Evolutionary conservation across 2,888 invertebrate species (phyloP).

Genomic region (Pyrrhosoma nymphula): DNA sequence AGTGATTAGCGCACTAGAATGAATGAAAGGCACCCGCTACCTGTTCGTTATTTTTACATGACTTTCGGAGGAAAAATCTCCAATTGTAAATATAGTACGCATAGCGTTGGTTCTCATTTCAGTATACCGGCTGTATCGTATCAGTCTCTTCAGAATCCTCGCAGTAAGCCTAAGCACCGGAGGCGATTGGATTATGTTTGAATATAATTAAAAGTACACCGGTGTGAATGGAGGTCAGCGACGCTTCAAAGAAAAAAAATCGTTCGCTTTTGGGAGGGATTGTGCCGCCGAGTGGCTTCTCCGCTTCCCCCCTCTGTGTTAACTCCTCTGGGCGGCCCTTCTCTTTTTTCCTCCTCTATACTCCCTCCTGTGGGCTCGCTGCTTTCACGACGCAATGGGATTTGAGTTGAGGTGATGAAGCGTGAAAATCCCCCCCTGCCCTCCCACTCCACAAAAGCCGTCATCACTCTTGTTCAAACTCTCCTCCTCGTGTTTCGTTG

Average conservation of each 20-base stretch:
- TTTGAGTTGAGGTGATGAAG: neutral
- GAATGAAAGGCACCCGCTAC: no score
- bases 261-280: neutral
- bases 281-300: neutral
- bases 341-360: no score
- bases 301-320: neutral
- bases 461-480: neutral
- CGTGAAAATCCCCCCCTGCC: neutral
- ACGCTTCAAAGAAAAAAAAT: neutral
- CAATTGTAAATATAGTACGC: no score
- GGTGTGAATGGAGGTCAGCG: neutral
- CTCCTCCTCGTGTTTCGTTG: neutral
- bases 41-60: no score
- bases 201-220: neutral
- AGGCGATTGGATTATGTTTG: neutral
- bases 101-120: no score
- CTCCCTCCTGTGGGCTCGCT: neutral
- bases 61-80: no score
- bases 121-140: no score
- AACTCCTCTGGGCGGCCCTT: neutral
- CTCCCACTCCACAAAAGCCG: neutral
- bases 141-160: no score
- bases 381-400: neutral
- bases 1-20: no score
- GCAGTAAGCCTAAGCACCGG: no score